phyloP scores from a whole-genome alignment of 2,797 vertebrate species.

The Intellagama lesueurii region DNA sequence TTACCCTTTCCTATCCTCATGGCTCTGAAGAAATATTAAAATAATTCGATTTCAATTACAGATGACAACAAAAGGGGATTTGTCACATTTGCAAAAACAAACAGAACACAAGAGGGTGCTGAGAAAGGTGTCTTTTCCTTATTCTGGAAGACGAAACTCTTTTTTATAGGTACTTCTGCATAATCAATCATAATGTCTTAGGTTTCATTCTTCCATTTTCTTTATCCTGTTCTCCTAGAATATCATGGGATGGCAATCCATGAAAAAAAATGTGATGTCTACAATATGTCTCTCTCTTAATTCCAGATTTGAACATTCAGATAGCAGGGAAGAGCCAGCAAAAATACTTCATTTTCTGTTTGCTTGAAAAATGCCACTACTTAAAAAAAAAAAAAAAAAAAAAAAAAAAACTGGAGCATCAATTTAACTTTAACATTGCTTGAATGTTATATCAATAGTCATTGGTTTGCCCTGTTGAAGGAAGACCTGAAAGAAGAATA shows the following conservation, averaged over 20 bases:
- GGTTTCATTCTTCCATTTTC: background rate
- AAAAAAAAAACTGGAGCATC: background rate
- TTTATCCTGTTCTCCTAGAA: background rate
- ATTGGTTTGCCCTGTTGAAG: background rate
- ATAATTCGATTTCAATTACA: background rate
- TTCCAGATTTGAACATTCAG: background rate
- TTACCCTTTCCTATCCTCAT: constrained; percentile 24
- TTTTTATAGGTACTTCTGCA: background rate
- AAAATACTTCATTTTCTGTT: background rate
- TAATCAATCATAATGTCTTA: background rate
- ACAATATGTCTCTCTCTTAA: background rate
- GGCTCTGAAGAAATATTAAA: constrained; percentile 43
- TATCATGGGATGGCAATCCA: background rate
- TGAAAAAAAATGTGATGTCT: background rate
- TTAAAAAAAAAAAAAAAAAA: background rate
- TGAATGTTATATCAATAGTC: background rate
- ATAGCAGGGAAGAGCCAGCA: background rate
- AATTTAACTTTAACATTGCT: background rate
- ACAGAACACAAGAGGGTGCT: background rate
- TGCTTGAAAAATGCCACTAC: background rate
- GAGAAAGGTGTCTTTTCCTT: background rate
- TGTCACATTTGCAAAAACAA: background rate
- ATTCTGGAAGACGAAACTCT: background rate
- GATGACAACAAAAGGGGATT: background rate
- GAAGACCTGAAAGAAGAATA: background rate